Evolutionary conservation across 1,140 invertebrate species (phyloP), one percentile per base, ranked within the genome.

Genomic region (Caenorhabditis briggsae): DNA sequence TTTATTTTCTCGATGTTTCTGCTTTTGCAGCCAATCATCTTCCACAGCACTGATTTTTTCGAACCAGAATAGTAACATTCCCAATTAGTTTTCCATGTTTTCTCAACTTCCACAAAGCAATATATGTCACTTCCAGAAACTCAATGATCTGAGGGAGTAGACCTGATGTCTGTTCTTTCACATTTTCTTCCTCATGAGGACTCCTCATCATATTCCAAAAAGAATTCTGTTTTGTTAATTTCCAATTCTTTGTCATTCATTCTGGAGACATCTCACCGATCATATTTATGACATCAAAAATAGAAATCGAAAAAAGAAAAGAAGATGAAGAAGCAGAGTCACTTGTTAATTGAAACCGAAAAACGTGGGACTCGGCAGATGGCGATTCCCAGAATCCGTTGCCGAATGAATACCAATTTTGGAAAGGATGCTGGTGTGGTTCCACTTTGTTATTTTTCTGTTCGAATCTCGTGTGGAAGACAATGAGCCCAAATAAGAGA

Each of bases 271-370:
- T 33, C 59, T 33, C 59, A 33, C 25, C 59, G 59, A 64, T 64
- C 64, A 70, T 70, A 70, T 70, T 70, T 70, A 70, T 70, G 64
- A 43, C 64, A 70, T 70, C 64, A 70, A 70, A 70, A 70, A 70
- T 70, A 70, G 64, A 70, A 33, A 33, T 64, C 23, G 11, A 11
- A 33, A 14, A 1, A 33, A n/a, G 11, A 33, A 25, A 41, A 11
- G 33, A 14, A 3, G 56, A 58, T 5, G n/a, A 18, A n/a, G 3
- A 58, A n/a, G n/a, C 56, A 58, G 56, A 58, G n/a, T 8, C 56
- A 18, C 56, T 61, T 23, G 59, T 61, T 25, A 61, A 61, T 61
- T 61, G 59, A 46, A 70, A 70, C 11, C 8, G 33, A 41, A 46
- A 46, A 70, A 70, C 33, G 41, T 70, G 64, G 64, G 59, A 64